phyloP scores from a whole-genome alignment of 2,888 invertebrate species.

The Callosobruchus maculatus region DNA sequence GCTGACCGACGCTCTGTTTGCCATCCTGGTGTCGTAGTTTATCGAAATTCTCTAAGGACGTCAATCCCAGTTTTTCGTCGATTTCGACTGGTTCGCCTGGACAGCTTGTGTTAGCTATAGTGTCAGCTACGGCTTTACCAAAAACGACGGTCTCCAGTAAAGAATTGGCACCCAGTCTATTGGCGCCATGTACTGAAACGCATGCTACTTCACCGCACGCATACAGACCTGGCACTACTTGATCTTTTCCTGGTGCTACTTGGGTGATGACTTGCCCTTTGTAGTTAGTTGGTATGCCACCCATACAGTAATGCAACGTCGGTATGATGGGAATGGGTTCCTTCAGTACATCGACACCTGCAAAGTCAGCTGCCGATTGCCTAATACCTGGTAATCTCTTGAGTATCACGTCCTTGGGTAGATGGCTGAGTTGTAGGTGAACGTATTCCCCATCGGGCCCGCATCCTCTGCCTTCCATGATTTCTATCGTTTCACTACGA shows the following conservation, averaged over 20 bases:
- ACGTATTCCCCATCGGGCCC: slow-evolving; percentile 63
- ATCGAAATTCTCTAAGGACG: slow-evolving; percentile 30
- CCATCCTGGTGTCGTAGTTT: slow-evolving; percentile 16
- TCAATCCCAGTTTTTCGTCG: slow-evolving; percentile 24
- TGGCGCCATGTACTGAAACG: slow-evolving; percentile 67
- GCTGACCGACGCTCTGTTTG: too few species aligned
- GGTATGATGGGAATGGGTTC: slow-evolving; percentile 66
- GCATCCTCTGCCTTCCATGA: slow-evolving; percentile 40
- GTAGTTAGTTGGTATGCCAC: slow-evolving; percentile 65
- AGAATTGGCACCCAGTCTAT: slow-evolving; percentile 67
- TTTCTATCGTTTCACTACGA: slow-evolving; percentile 87
- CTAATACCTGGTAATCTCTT: slow-evolving; percentile 57
- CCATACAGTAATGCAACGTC: slow-evolving; percentile 71
- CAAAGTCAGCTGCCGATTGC: slow-evolving; percentile 63
- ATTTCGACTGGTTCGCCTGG: slow-evolving; percentile 27
- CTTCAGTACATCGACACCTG: slow-evolving; percentile 62
- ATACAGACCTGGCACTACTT: slow-evolving; percentile 57
- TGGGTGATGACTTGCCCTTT: slow-evolving; percentile 57
- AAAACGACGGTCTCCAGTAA: slow-evolving; percentile 66
- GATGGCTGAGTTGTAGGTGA: slow-evolving; percentile 59
- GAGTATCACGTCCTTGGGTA: slow-evolving; percentile 56
- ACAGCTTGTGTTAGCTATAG: slow-evolving; percentile 42
- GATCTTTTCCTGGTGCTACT: slow-evolving; percentile 39
- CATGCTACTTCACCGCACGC: slow-evolving; percentile 63
- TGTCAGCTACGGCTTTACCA: slow-evolving; percentile 62